Evolutionary conservation across 2,888 invertebrate genomes (phyloP).

Genomic region (Oasisia sp.): DNA sequence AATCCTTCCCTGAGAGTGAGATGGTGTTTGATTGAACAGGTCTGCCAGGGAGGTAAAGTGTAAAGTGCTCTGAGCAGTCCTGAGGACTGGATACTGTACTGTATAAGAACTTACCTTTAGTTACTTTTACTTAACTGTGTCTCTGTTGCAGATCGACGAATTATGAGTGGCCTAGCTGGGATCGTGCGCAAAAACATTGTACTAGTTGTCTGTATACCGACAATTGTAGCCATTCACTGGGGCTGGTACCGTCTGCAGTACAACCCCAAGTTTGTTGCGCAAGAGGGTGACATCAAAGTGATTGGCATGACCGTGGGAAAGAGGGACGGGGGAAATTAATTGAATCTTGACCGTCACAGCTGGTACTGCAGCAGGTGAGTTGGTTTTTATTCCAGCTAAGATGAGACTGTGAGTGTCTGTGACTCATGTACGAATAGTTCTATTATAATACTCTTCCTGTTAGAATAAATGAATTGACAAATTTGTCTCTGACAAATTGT

Average conservation of each 20-base stretch:
- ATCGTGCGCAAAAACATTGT: neutral
- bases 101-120: too few species aligned
- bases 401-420: too few species aligned
- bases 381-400: neutral
- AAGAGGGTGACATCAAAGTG: slow-evolving; percentile 11
- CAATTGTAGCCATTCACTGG: neutral
- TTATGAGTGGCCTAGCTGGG: slow-evolving; percentile 3
- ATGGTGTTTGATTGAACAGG: too few species aligned
- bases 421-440: too few species aligned
- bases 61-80: too few species aligned
- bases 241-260: slow-evolving; percentile 6
- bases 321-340: neutral
- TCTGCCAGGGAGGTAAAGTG: too few species aligned
- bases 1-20: too few species aligned
- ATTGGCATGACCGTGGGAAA: neutral
- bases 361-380: neutral
- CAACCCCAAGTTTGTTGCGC: neutral
- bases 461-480: too few species aligned
- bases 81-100: too few species aligned
- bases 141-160: neutral
- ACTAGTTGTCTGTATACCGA: neutral
- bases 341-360: neutral
- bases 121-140: neutral
- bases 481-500: too few species aligned
- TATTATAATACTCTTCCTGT: too few species aligned